These are phyloP conservation scores for Scrobipalpa atriplicella DNA, from an alignment of 2,888 invertebrate genomes.

Conservation along the genomic window DNA sequence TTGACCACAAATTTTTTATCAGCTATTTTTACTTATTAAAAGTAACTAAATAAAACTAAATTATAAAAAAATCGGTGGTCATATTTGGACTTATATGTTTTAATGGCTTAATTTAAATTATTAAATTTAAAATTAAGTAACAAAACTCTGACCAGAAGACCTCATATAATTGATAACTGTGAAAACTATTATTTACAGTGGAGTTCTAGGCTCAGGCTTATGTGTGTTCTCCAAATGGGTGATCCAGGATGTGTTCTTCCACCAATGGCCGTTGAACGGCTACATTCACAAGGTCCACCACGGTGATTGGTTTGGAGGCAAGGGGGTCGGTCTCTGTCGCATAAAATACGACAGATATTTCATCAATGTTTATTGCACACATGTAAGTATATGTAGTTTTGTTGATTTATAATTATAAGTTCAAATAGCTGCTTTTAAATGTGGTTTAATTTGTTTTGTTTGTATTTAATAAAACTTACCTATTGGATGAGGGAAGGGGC, in stretches of 20 bases:
- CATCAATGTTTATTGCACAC: constrained; percentile 95
- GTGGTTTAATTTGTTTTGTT: not conserved
- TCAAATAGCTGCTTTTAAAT: not conserved
- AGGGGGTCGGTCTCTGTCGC: constrained; percentile 94
- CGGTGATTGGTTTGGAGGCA: constrained; percentile 99
- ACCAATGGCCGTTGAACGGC: constrained; percentile 98
- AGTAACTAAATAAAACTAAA: too few relatives aligned
- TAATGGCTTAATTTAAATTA: too few relatives aligned
- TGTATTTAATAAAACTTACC: not conserved
- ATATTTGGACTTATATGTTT: too few relatives aligned
- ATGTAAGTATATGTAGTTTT: constrained; percentile 87
- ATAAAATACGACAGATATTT: constrained; percentile 85
- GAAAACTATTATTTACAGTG: constrained; percentile 77
- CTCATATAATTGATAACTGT: too few relatives aligned
- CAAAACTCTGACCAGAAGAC: too few relatives aligned
- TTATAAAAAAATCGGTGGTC: too few relatives aligned
- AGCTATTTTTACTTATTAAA: too few relatives aligned
- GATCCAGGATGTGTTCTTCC: constrained; percentile 94
- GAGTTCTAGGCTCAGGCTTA: constrained; percentile 95
- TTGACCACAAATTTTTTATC: too few relatives aligned
- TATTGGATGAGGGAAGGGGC: not conserved
- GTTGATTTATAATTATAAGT: not conserved
- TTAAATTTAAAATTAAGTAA: too few relatives aligned
- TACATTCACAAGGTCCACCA: constrained; percentile 97
- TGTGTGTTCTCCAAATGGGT: constrained; percentile 93